Percentiles rank a stretch among this genome's conserved stretches.
Conservation (phyloP, 2,888 invertebrate genomes). For the Apomyelois bistriatella region DNA sequence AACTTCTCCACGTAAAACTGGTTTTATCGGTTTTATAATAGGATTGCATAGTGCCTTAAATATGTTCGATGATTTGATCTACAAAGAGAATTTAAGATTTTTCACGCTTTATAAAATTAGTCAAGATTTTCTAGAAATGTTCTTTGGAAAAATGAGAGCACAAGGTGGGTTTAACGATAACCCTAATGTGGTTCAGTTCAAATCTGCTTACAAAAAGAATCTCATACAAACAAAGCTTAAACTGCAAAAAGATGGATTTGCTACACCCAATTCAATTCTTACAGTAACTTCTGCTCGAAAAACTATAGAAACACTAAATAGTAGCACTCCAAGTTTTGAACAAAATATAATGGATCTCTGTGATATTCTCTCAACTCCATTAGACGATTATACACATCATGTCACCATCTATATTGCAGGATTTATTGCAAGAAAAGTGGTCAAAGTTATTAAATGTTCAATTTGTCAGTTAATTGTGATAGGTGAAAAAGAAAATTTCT, state of each 20-base stretch:
- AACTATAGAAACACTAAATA: background rate
- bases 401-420: conserved; percentile 7
- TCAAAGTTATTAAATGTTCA: background rate
- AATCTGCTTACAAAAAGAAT: too few relatives aligned
- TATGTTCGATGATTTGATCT: conserved; percentile 9
- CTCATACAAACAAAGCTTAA: too few relatives aligned
- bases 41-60: conserved; percentile 8
- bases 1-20: conserved; percentile 4
- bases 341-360: conserved; percentile 6
- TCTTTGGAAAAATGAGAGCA: conserved; percentile 2
- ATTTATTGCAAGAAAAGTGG: conserved; percentile 1
- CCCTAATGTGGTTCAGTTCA: background rate
- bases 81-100: conserved; percentile 6
- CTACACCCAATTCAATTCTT: too few relatives aligned
- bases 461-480: background rate
- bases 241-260: too few relatives aligned
- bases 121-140: conserved; percentile 10
- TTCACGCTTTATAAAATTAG: conserved; percentile 4
- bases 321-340: conserved; percentile 4
- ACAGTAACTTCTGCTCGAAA: too few relatives aligned
- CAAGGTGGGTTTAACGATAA: conserved; percentile 7
- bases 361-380: background rate
- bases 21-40: conserved; percentile 8
- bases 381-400: conserved; percentile 2
- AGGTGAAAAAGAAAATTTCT: background rate